phyloP scores from a whole-genome alignment of 1,140 invertebrate genomes.

The Ceratitis capitata region DNA sequence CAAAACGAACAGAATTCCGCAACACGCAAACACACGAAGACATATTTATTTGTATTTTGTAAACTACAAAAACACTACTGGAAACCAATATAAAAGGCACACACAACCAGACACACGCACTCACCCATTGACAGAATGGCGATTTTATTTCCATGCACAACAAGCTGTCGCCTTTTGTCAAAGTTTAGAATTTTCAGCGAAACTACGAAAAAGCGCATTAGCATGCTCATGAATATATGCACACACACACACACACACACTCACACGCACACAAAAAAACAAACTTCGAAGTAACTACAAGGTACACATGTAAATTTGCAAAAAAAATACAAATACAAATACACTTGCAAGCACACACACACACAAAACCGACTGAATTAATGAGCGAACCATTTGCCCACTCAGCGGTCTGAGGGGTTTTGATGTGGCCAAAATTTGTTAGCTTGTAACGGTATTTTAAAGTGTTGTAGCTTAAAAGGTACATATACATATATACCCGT shows the following conservation, averaged over 20 bases:
- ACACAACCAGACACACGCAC: neutral
- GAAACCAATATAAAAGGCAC: neutral
- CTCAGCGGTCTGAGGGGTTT: neutral
- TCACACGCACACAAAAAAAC: too few relatives aligned
- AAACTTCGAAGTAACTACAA: too few relatives aligned
- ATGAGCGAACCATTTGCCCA: neutral
- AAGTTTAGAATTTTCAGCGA: neutral
- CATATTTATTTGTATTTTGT: too few relatives aligned
- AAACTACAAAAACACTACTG: too few relatives aligned
- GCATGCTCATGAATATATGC: neutral
- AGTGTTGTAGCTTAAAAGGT: too few relatives aligned
- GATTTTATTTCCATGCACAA: neutral
- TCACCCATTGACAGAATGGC: neutral
- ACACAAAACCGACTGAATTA: neutral
- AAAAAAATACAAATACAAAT: neutral
- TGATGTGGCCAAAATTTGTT: neutral
- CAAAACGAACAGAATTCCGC: constrained; percentile 22
- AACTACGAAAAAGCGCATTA: neutral
- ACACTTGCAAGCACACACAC: neutral
- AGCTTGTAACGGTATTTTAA: neutral
- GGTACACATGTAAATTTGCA: too few relatives aligned
- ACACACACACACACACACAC: neutral
- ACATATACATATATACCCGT: too few relatives aligned
- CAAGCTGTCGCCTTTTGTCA: constrained; percentile 11
- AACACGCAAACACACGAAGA: neutral